These are phyloP conservation scores for Ovibos moschatus DNA, from an alignment of 2,113 vertebrate species.

Conservation along the genomic window DNA sequence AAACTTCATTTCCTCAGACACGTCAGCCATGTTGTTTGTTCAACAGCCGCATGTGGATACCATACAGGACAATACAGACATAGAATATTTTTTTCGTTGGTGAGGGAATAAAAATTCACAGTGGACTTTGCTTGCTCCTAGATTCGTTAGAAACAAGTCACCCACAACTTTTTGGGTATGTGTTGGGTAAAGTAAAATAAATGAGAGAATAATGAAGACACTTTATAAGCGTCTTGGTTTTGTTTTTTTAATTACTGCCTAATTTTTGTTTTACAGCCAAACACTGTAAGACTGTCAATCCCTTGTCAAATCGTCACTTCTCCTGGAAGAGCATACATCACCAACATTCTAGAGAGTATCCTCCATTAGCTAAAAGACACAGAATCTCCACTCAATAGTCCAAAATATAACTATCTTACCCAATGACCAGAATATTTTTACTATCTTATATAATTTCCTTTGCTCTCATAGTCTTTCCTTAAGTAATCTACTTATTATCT, in stretches of 20 bases:
- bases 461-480: not conserved
- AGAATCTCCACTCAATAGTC: not conserved
- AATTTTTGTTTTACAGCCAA: not conserved
- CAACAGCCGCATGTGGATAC: not conserved
- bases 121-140: not conserved
- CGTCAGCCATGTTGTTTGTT: not conserved
- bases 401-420: not conserved
- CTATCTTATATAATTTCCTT: not conserved
- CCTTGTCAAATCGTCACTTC: not conserved
- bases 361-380: not conserved
- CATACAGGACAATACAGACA: not conserved
- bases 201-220: not conserved
- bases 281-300: not conserved
- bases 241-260: not conserved
- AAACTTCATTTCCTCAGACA: not conserved
- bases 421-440: not conserved
- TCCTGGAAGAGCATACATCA: not conserved
- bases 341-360: not conserved
- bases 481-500: not conserved
- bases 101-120: not conserved
- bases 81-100: accelerated
- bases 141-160: not conserved
- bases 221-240: not conserved
- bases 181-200: not conserved
- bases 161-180: not conserved